phyloP scores from a whole-genome alignment of 2,113 vertebrate species.

The Regulus satrapa region DNA sequence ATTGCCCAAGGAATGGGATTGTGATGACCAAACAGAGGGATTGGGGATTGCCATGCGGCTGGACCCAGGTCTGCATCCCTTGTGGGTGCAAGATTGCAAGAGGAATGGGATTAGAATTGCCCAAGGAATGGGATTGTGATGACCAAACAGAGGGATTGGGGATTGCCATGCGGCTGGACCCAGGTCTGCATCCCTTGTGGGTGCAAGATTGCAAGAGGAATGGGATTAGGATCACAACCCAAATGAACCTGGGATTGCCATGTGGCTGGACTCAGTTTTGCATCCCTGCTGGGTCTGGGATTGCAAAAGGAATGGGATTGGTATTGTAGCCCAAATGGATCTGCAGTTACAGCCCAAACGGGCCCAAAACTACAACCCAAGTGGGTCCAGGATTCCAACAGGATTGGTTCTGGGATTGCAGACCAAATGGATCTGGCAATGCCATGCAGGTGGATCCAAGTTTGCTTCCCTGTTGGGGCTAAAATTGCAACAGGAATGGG shows the following conservation, averaged over 20 bases:
- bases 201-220: background rate
- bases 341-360: too few species aligned
- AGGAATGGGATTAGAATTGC: too few species aligned
- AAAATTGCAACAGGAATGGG: too few species aligned
- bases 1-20: background rate
- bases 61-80: too few species aligned
- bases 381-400: background rate
- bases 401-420: background rate
- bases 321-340: rapidly evolving
- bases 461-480: background rate
- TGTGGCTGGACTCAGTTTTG: too few species aligned
- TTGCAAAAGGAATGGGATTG: rapidly evolving
- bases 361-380: background rate
- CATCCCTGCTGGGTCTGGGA: rapidly evolving
- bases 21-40: background rate
- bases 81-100: rapidly evolving
- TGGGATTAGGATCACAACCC: background rate
- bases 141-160: too few species aligned
- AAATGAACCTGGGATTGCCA: background rate
- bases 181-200: too few species aligned
- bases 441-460: background rate
- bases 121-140: too few species aligned
- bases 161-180: rapidly evolving
- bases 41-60: rapidly evolving
- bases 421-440: background rate